A percentile compares a stretch with the other conserved stretches of the same genome.
phyloP scores from a whole-genome alignment of 2,113 vertebrate species.

The Paracanthobrama guichenoti region DNA sequence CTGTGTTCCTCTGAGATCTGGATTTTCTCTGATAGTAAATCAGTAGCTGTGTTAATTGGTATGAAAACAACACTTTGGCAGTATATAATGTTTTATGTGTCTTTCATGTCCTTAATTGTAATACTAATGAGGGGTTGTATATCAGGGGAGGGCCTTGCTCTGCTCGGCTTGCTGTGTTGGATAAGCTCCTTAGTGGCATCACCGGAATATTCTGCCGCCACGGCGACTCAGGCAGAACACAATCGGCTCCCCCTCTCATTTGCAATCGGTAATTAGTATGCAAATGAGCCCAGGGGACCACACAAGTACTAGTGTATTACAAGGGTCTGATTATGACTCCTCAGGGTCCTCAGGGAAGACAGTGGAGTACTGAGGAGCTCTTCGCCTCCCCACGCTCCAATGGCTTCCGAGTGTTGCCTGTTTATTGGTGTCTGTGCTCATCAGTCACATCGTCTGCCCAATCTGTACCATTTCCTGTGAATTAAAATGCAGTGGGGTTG shows the following conservation, averaged over 20 bases:
- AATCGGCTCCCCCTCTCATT: conserved; percentile 81
- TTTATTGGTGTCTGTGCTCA: conserved; percentile 43
- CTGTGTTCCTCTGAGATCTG: conserved; percentile 80
- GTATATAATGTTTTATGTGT: conserved; percentile 98
- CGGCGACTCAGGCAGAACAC: conserved; percentile 66
- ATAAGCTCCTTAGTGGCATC: conserved; percentile 95
- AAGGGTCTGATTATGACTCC: conserved; percentile 89
- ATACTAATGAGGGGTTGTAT: conserved; percentile 97
- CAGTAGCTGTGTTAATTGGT: conserved; percentile 92
- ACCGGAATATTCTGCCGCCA: conserved; percentile 78
- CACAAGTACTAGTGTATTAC: conserved; percentile 98
- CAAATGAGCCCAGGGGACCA: conserved; percentile 93
- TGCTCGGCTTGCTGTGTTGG: conserved; percentile 67
- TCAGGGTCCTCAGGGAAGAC: conserved; percentile 60
- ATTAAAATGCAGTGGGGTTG: conserved; percentile 37
- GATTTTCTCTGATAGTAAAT: conserved; percentile 91
- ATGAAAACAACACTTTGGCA: conserved; percentile 97
- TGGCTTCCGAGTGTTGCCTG: conserved; percentile 35
- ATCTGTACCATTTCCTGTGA: conserved; percentile 36
- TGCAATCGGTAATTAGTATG: conserved; percentile 97
- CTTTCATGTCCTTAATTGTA: conserved; percentile 98
- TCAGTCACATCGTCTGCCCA: conserved; percentile 36
- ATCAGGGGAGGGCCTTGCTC: conserved; percentile 81
- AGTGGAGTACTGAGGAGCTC: conserved; percentile 50
- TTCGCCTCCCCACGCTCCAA: conserved; percentile 46